These are phyloP conservation scores for Aviceda subcristata DNA, from an alignment of 2,113 vertebrate genomes.

Conservation along the genomic window DNA sequence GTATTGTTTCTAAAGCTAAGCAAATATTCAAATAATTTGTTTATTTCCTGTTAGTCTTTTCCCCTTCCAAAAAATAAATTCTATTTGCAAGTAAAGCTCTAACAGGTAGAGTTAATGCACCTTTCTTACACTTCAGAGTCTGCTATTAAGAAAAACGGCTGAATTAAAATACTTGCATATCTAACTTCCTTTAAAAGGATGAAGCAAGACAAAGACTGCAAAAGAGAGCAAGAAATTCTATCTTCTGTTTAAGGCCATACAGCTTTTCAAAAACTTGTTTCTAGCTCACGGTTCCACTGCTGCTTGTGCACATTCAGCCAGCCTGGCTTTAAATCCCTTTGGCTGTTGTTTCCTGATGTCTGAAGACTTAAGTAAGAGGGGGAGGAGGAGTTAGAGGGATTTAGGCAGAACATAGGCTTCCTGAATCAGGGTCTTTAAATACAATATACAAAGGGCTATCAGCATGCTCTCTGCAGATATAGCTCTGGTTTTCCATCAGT, in stretches of 20 bases:
- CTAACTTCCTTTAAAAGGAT: neutral
- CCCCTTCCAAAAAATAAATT: neutral
- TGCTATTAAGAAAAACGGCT: neutral
- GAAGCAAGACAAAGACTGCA: neutral
- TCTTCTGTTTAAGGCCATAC: neutral
- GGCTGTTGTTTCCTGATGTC: neutral
- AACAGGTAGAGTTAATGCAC: neutral
- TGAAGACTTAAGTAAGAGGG: neutral
- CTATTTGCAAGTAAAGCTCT: neutral
- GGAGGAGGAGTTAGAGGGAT: neutral
- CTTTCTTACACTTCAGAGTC: neutral
- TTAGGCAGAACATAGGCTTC: neutral
- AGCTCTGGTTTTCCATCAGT: neutral
- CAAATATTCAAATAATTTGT: neutral
- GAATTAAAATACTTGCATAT: neutral
- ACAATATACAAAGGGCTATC: neutral
- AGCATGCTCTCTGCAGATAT: neutral
- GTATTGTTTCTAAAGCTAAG: neutral
- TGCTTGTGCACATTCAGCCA: neutral
- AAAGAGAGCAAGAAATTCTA: neutral
- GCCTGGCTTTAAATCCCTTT: neutral
- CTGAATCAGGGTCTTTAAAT: neutral
- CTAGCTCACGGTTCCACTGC: neutral
- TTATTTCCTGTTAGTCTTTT: neutral
- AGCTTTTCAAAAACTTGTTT: neutral